Evolutionary conservation across 2,797 vertebrate species (phyloP), one percentile per base, ranked within the genome.

Genomic region (Pangasius djambal): DNA sequence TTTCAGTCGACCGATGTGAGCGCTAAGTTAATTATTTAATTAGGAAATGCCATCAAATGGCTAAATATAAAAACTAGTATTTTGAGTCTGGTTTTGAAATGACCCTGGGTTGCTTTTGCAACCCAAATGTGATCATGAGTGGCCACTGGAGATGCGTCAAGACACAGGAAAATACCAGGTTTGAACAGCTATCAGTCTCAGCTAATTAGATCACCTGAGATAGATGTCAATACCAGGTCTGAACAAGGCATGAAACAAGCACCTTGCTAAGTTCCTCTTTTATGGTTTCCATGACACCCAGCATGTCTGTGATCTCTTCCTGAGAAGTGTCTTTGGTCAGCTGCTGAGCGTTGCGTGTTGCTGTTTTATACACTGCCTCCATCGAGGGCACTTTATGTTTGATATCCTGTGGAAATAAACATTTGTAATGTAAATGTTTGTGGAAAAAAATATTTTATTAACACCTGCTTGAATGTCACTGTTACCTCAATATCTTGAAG

Each of bases 241-340:
- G 67, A 85, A 83, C 37, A 67, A 4, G n/a, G 5, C 83, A 69
- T 34, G 55, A 87, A 25, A 65, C 81, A 88, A 59, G 57, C 52
- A 99, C 98, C 96, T 98, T 98, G 95, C 94, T 95, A 31, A 99
- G 96, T 89, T 98, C 97, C 81, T 99, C 98, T 94, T 97, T 99
- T 92, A 99, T 94, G 10, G 93, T 95, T 70, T 97, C 92, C 95
- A 98, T 96, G 88, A 96, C 94, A 37, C 94, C 89, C 90, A 97
- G 95, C 96, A 99, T 98, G 92, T 98, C 97, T 34, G 95, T 97
- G 0, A 96, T 96, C 91, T 99, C 98, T 79, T 97, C 97, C 89
- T 97, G 96, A 1, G 97, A 92, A 61, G 97, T 97, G 94, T 99
- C 98, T 94, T 99, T 99, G 93, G 97, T 96, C 91, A 98, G 88